These are phyloP conservation scores for Coreius guichenoti DNA, from an alignment of 2,797 vertebrate genomes.

Conservation along the genomic window DNA sequence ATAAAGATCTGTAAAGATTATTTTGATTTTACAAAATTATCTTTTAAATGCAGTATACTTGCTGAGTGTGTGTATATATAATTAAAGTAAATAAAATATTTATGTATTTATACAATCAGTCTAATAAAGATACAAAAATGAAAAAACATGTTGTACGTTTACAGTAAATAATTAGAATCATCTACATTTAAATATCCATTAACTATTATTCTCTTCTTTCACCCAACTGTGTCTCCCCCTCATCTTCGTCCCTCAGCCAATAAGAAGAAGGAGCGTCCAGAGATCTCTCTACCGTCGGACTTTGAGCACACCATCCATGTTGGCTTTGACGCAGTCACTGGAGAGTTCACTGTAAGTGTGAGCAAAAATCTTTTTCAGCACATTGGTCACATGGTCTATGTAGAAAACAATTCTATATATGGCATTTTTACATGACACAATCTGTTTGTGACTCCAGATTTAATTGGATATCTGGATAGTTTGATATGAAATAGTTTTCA, in stretches of 20 bases:
- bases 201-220: background rate
- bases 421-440: background rate
- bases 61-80: background rate
- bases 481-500: background rate
- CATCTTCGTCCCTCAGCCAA: slow-evolving; percentile 69
- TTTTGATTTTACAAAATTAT: no score
- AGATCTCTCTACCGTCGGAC: slow-evolving; percentile 94
- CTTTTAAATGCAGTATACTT: no score
- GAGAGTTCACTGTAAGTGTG: slow-evolving; percentile 93
- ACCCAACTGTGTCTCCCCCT: background rate
- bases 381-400: background rate
- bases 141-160: background rate
- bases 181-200: background rate
- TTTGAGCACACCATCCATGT: slow-evolving; percentile 97
- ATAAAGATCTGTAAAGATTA: no score
- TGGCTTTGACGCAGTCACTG: slow-evolving; percentile 94
- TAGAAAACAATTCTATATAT: background rate
- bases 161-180: background rate
- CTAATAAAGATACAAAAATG: background rate
- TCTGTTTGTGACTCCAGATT: background rate
- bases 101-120: background rate
- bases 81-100: background rate
- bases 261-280: slow-evolving; percentile 92
- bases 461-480: background rate
- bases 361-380: background rate